Evolutionary conservation across 2,113 vertebrate genomes (phyloP).

Genomic region (Narcine bancroftii): DNA sequence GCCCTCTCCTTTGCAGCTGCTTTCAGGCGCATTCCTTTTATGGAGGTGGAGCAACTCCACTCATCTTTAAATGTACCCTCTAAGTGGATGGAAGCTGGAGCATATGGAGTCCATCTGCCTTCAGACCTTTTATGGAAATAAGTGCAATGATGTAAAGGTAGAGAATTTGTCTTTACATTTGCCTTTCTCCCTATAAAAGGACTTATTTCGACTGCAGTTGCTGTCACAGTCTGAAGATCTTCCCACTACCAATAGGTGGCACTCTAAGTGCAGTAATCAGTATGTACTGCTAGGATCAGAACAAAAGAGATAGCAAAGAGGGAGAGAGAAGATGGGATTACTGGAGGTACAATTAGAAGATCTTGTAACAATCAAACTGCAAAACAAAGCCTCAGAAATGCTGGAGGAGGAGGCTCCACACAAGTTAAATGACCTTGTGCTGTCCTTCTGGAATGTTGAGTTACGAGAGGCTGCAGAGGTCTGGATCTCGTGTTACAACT

Average conservation of each 20-base stretch:
- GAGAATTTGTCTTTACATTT: too few relatives aligned
- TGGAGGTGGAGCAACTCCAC: too few relatives aligned
- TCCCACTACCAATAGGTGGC: background rate
- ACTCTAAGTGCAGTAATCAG: background rate
- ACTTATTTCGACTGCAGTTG: too few relatives aligned
- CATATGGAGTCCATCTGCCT: too few relatives aligned
- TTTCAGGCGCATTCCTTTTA: too few relatives aligned
- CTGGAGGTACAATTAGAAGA: background rate
- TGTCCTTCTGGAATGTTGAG: conserved; percentile 23
- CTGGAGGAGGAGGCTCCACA: background rate
- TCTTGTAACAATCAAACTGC: background rate
- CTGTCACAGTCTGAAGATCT: background rate
- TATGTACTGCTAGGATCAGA: background rate
- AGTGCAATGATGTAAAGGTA: too few relatives aligned
- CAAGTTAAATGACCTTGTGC: background rate
- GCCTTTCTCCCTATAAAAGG: too few relatives aligned
- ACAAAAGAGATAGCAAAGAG: background rate
- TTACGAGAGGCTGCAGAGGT: background rate
- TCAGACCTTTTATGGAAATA: too few relatives aligned
- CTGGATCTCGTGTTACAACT: conserved; percentile 14
- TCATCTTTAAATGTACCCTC: too few relatives aligned
- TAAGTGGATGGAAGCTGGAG: too few relatives aligned
- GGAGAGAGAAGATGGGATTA: background rate
- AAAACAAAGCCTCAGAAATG: background rate
- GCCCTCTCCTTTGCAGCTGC: too few relatives aligned